A percentile compares a stretch with the other conserved stretches of the same genome.
Evolutionary conservation across 2,797 vertebrate genomes (phyloP).

Genomic region (Spinus pinus): DNA sequence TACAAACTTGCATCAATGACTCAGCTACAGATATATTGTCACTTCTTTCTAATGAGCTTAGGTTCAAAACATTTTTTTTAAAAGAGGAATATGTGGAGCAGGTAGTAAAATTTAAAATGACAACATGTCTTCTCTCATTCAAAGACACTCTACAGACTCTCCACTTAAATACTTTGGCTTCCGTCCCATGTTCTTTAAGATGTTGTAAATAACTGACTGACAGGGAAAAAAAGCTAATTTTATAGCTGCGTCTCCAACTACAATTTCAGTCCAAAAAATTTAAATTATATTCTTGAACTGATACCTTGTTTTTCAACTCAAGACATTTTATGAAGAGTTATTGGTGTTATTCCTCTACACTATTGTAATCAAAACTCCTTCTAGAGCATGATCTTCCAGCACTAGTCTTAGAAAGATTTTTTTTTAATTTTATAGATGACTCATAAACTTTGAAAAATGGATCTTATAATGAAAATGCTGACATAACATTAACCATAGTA

Average conservation of each 20-base stretch:
- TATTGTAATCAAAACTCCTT: not conserved
- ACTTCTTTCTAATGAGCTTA: not conserved
- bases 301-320: not conserved
- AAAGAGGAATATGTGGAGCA: not conserved
- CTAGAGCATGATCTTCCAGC: not conserved
- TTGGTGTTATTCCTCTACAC: not conserved
- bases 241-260: not conserved
- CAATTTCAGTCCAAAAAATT: not conserved
- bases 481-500: slow-evolving; percentile 55
- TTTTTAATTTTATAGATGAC: not conserved
- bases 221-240: not conserved
- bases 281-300: not conserved
- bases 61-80: not conserved
- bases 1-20: not conserved
- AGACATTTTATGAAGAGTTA: not conserved
- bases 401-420: not conserved
- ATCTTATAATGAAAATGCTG: slow-evolving; percentile 47
- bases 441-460: slow-evolving; percentile 43
- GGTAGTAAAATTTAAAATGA: not conserved
- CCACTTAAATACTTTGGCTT: not conserved
- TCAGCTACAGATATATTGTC: not conserved
- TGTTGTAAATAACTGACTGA: not conserved
- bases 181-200: not conserved
- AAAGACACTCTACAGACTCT: not conserved
- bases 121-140: not conserved